Conservation (phyloP, 1,140 invertebrate genomes). For the Drosophila obscura region DNA sequence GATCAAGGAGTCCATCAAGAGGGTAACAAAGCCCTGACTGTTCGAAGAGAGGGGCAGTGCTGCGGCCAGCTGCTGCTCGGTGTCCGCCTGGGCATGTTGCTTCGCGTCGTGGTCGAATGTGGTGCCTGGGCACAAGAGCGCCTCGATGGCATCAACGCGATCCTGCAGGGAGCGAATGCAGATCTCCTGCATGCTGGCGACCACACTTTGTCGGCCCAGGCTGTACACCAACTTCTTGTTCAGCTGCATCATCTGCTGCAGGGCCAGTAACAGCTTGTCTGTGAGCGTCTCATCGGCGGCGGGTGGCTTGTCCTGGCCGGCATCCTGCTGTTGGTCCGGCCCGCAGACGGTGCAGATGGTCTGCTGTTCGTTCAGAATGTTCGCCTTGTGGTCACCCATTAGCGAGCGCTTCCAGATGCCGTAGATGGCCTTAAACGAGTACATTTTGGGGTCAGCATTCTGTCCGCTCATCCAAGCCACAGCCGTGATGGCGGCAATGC, state of each 20-base stretch:
- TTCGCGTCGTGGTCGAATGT: too few species aligned
- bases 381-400: constrained; percentile 87
- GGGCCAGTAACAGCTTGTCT: too few species aligned
- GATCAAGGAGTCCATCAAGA: too few species aligned
- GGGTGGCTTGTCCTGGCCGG: constrained; percentile 48
- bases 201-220: too few species aligned
- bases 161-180: constrained; percentile 87
- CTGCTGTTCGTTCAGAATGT: constrained; percentile 87
- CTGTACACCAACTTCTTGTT: too few species aligned
- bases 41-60: too few species aligned
- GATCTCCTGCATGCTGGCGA: constrained; percentile 91
- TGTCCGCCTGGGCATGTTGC: too few species aligned
- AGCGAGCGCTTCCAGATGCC: constrained; percentile 82
- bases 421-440: constrained; percentile 44
- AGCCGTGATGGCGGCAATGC: constrained; percentile 93
- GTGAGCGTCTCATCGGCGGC: constrained; percentile 45
- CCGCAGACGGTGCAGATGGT: constrained; percentile 48
- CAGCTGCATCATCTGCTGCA: too few species aligned
- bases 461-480: constrained; percentile 96
- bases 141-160: constrained; percentile 44
- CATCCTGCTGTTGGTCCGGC: constrained; percentile 42
- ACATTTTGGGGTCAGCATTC: constrained; percentile 90
- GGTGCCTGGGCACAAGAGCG: too few species aligned
- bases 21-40: too few species aligned
- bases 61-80: too few species aligned